phyloP scores from a whole-genome alignment of 2,888 invertebrate species.

The Chrysotoxum bicinctum region DNA sequence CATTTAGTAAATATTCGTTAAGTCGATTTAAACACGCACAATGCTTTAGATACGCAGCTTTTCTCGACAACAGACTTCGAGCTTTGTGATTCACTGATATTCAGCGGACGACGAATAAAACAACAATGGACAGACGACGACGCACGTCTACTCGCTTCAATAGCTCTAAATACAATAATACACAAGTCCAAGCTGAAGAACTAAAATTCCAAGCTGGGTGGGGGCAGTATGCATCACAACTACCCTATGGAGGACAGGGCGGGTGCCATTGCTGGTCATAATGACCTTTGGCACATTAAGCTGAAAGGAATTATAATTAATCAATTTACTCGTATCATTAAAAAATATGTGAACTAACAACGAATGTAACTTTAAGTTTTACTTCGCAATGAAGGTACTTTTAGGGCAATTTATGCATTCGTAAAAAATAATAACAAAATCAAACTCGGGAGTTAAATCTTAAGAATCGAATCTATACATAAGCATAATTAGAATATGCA shows the following conservation, averaged over 20 bases:
- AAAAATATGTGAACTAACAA: slow-evolving; percentile 3
- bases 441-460: not conserved
- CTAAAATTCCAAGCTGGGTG: not conserved
- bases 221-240: not conserved
- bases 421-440: not conserved
- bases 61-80: not conserved
- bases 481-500: too few species aligned
- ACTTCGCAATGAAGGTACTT: not conserved
- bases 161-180: slow-evolving; percentile 63
- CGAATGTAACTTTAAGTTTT: too few species aligned
- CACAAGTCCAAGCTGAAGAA: slow-evolving; percentile 28
- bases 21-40: slow-evolving; percentile 46
- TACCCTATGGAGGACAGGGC: slow-evolving; percentile 36
- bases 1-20: slow-evolving; percentile 53
- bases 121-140: slow-evolving; percentile 33
- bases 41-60: slow-evolving; percentile 9
- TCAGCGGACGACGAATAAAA: not conserved
- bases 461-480: too few species aligned
- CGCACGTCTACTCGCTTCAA: slow-evolving; percentile 60
- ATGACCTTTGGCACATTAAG: slow-evolving; percentile 45
- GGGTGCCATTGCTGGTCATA: not conserved
- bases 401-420: not conserved
- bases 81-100: slow-evolving; percentile 28
- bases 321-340: slow-evolving; percentile 23
- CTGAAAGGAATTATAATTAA: slow-evolving; percentile 35